Evolutionary conservation across 2,888 invertebrate species (phyloP), one percentile per base, ranked within the genome.

Genomic region (Tenthredo distinguenda): DNA sequence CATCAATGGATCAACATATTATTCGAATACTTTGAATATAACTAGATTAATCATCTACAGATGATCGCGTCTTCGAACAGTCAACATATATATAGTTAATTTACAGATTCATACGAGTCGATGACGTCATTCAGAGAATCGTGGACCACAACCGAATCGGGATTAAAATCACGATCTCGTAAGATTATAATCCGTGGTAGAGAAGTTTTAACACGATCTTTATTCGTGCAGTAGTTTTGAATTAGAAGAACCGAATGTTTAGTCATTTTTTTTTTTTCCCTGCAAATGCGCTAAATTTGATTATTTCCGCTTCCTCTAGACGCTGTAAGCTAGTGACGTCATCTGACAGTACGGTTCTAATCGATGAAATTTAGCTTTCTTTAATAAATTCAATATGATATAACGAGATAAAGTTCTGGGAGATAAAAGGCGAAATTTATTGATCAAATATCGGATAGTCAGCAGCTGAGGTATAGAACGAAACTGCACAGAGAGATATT

Each of bases 101-200:
- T 47, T 47, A 10, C 12, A 15, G 47, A 47, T 47, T 47, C 15
- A 47, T n/a, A 55, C n/a, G 68, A 31, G 31, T 68, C 68, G 68
- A 18, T 71, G 71, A 71, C 71, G 71, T 71, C 71, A 71, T 31
- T 10, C 34, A 15, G 9, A 71, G 71, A 34, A 71, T 71, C 71
- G 18, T 15, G 18, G n/a, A 71, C 26, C 18, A 31, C 21, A 71
- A 71, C 37, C 37, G 71, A 37, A 71, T 37, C 71, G 71, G 71
- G 71, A 34, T 71, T 71, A n/a, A n/a, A 71, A 37, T 37, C 15
- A 18, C n/a, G n/a, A 37, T 37, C 6, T 37, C 9, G 9, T 37
- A 34, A 71, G 37, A 37, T 37, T 37, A 37, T 37, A 15, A 5
- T 34, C 1, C 71, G 37, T 18, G n/a, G n/a, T n/a, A 71, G 10